Percentiles rank a stretch among this genome's conserved stretches.
Evolutionary conservation across 2,888 invertebrate genomes (phyloP).

Genomic region (Aradus depressus): DNA sequence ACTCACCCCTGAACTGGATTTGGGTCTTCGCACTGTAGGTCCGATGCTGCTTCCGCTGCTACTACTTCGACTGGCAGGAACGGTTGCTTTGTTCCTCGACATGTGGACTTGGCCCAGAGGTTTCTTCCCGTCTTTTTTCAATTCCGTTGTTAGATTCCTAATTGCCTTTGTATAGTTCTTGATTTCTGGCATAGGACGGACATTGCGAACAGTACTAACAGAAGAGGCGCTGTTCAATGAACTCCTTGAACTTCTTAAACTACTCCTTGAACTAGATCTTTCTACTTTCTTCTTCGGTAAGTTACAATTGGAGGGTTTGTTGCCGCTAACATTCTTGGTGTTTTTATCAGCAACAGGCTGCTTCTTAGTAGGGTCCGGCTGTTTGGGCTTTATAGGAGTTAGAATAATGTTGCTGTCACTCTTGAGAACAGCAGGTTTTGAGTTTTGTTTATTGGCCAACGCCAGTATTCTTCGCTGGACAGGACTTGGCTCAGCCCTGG

Average conservation of each 20-base stretch:
- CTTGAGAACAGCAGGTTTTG: slow-evolving; percentile 23
- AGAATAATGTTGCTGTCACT: slow-evolving; percentile 24
- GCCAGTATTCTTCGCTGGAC: slow-evolving; percentile 23
- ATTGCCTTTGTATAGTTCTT: slow-evolving; percentile 44
- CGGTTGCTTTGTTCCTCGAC: slow-evolving; percentile 31
- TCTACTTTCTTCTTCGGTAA: slow-evolving; percentile 22
- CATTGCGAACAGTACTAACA: slow-evolving; percentile 62
- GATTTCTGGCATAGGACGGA: slow-evolving; percentile 40
- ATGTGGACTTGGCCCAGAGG: slow-evolving; percentile 32
- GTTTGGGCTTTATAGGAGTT: slow-evolving; percentile 16
- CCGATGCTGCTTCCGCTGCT: slow-evolving; percentile 50
- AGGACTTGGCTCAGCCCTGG: slow-evolving; percentile 17
- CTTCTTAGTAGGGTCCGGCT: slow-evolving; percentile 16
- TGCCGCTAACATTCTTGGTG: neutral
- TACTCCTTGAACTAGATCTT: slow-evolving; percentile 65
- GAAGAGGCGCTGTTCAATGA: slow-evolving; percentile 72
- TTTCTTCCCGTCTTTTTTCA: slow-evolving; percentile 32
- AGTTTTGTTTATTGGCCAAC: slow-evolving; percentile 26
- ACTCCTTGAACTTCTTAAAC: slow-evolving; percentile 68
- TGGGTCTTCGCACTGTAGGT: slow-evolving; percentile 28
- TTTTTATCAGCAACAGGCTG: slow-evolving; percentile 10
- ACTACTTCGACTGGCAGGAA: slow-evolving; percentile 47
- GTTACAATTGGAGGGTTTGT: slow-evolving; percentile 8
- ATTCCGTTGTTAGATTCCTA: slow-evolving; percentile 38
- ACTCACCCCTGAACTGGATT: slow-evolving; percentile 33